phyloP scores from a whole-genome alignment of 2,113 vertebrate species.

The Anseranas semipalmata region DNA sequence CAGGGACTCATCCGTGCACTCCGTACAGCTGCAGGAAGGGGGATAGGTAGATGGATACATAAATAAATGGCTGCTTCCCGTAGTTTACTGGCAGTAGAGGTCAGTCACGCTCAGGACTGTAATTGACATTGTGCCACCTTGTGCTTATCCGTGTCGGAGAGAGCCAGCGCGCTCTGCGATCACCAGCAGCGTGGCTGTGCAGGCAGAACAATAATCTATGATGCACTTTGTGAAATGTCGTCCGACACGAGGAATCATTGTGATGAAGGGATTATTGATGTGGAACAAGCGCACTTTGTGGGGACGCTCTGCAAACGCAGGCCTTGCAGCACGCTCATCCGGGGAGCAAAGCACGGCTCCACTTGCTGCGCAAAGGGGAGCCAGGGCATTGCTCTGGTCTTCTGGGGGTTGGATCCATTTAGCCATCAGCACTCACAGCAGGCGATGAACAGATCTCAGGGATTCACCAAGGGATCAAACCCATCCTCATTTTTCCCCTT shows the following conservation, averaged over 20 bases:
- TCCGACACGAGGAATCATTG: accelerated
- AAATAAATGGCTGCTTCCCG: background rate
- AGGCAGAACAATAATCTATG: background rate
- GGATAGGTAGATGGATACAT: background rate
- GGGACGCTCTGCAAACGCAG: background rate
- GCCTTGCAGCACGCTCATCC: background rate
- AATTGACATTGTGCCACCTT: accelerated
- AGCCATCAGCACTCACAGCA: background rate
- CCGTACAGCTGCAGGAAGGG: background rate
- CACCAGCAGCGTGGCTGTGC: background rate
- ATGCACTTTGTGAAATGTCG: background rate
- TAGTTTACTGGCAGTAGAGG: background rate
- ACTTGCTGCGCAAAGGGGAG: background rate
- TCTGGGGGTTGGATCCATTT: background rate
- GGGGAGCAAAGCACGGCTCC: background rate
- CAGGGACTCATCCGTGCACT: background rate
- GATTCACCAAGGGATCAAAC: background rate
- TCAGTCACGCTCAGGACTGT: background rate
- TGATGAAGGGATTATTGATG: background rate
- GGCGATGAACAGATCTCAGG: background rate
- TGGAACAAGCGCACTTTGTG: background rate
- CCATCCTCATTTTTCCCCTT: background rate
- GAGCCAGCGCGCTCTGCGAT: background rate
- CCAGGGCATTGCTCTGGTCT: accelerated
- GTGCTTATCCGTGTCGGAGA: background rate